Conservation (phyloP, 2,113 vertebrate species). For the Carollia perspicillata region DNA sequence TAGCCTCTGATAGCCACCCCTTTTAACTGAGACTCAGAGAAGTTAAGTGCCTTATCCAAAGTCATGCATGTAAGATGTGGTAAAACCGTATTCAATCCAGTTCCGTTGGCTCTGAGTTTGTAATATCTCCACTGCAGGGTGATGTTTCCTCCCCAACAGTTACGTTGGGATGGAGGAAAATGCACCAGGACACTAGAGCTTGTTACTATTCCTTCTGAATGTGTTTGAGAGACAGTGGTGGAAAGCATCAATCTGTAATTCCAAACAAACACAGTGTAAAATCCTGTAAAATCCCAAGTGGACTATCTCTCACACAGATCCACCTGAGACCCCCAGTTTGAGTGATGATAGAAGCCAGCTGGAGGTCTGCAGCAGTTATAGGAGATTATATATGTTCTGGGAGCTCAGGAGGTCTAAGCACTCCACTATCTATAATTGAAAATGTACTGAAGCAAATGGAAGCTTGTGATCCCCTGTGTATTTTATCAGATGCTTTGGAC, state of each 20-base stretch:
- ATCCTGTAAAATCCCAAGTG: constrained; percentile 60
- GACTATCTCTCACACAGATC: not conserved
- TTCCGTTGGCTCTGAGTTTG: not conserved
- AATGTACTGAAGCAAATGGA: constrained; percentile 61
- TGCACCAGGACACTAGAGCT: not conserved
- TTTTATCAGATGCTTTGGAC: constrained; percentile 69
- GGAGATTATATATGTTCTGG: constrained; percentile 57
- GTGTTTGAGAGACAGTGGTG: not conserved
- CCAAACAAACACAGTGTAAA: constrained; percentile 64
- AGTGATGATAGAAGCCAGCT: constrained; percentile 51
- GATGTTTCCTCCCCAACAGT: not conserved
- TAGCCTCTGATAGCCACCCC: not conserved
- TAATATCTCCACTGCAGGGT: not conserved
- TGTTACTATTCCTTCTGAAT: constrained; percentile 14
- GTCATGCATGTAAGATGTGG: not conserved
- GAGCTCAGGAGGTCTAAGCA: constrained; percentile 36
- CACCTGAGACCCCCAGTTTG: constrained; percentile 53
- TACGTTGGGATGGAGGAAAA: not conserved
- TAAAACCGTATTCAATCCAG: not conserved
- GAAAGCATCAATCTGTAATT: constrained; percentile 55
- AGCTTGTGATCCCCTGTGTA: constrained; percentile 54
- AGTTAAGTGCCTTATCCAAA: not conserved
- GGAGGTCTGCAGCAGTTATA: constrained; percentile 32
- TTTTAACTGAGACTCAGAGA: not conserved
- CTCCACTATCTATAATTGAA: constrained; percentile 73